Base-by-base conservation (phyloP, 2,888 invertebrate species). In the Drosophila paracracens region DNA sequence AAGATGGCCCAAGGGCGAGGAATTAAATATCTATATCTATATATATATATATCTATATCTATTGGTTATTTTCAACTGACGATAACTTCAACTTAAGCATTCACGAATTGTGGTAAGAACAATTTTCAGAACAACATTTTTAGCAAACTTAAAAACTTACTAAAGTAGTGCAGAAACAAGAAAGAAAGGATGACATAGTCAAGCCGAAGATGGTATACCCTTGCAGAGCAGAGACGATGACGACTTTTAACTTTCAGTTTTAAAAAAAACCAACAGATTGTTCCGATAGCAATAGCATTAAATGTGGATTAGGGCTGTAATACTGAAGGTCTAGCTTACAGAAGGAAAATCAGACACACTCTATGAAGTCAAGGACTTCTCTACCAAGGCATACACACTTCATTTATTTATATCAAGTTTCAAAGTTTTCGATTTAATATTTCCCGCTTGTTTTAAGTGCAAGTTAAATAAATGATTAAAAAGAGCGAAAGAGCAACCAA, bases 391-490 rank as follows among this genome's bases (percentile, higher is more conserved):
- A 38, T n/a, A 43, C 13, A 2, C 1, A 25, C 25, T 25, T 25
- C 25, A 25, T 25, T 25, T 25, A 25, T 25, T 25, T 25, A 25
- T 25, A 25, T 1, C 25, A 25, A 25, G 25, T 25, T 25, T 57
- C 18, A 51, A 35, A 29, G 35, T 29, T 50, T 51, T 21, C 36
- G 53, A 57, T 53, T 50, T 51, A 31, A n/a, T 50, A 50, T 57
- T 40, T 13, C 1, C 21, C 27, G 56, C 10, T 52, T 56, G 29
- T 27, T 48, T 38, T 50, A 33, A 38, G 38, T 50, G 69, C 27
- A 31, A 25, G 46, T 31, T 57, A 57, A 57, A 57, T 57, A 50
- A 27, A 33, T 50, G 38, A 50, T 57, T 40, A 35, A 35, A 59
- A 58, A 25, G 31, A 27, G n/a, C 62, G 6, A 57, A 21, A 27